Percentiles rank a stretch among this genome's conserved stretches.
phyloP scores from a whole-genome alignment of 2,888 invertebrate genomes.

The Drosophila merina region DNA sequence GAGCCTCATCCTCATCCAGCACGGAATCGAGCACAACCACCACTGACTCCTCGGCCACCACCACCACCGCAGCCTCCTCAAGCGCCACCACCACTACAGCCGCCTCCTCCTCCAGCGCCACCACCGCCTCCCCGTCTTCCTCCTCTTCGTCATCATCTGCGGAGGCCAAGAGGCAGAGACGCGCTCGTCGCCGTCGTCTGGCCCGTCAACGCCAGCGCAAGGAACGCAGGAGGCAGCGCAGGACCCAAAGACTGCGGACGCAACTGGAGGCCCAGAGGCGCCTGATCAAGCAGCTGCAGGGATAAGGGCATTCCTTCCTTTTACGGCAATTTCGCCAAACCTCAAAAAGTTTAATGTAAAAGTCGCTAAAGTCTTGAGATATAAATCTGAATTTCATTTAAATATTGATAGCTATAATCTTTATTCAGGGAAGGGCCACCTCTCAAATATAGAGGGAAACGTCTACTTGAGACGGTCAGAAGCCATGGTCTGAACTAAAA shows the following conservation, averaged over 20 bases:
- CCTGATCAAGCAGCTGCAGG: constrained; percentile 14
- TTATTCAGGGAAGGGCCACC: too few relatives aligned
- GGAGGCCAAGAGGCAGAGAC: constrained; percentile 24
- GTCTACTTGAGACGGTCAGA: too few relatives aligned
- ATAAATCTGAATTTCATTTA: too few relatives aligned
- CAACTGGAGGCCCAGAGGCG: constrained; percentile 14
- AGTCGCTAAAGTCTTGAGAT: too few relatives aligned
- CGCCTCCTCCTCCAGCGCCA: neutral
- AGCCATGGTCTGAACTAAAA: too few relatives aligned
- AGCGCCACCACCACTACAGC: constrained; percentile 6
- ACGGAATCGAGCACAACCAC: neutral
- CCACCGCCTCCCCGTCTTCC: constrained; percentile 12
- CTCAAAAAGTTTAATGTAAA: too few relatives aligned
- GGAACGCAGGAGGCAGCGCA: constrained; percentile 26
- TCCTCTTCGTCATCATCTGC: constrained; percentile 5
- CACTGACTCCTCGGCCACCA: neutral
- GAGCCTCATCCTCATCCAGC: neutral
- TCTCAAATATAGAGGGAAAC: too few relatives aligned
- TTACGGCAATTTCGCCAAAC: too few relatives aligned
- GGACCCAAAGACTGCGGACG: constrained; percentile 9
- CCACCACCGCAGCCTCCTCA: constrained; percentile 13
- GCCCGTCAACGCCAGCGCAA: constrained; percentile 32
- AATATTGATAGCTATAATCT: too few relatives aligned
- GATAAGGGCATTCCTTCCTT: neutral
- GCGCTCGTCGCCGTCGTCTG: constrained; percentile 35